phyloP scores from a whole-genome alignment of 1,140 invertebrate genomes.

The Macrobrachium rosenbergii region DNA sequence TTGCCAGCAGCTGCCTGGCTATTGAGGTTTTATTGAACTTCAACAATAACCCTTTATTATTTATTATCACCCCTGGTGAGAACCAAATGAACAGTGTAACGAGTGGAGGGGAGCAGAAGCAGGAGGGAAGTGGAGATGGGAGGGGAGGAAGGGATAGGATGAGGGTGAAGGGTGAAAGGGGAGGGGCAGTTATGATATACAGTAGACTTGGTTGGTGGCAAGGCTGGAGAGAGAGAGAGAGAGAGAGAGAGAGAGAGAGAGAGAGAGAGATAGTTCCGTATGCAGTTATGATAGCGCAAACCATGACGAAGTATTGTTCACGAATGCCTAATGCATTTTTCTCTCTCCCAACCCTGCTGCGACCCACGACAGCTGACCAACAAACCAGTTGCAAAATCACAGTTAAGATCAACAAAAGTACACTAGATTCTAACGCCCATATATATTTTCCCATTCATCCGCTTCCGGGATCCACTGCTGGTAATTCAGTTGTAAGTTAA shows the following conservation, averaged over 20 bases:
- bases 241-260: not conserved
- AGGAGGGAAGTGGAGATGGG: not conserved
- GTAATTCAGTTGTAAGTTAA: too few species aligned
- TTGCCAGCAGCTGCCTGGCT: conserved; percentile 4
- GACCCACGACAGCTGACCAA: too few species aligned
- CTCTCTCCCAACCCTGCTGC: too few species aligned
- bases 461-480: too few species aligned
- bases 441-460: too few species aligned
- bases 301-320: too few species aligned
- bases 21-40: conserved; percentile 24
- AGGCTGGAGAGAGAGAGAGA: not conserved
- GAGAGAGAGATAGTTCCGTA: not conserved
- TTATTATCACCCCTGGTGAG: conserved; percentile 9
- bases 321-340: too few species aligned
- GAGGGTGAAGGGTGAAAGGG: not conserved
- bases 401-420: too few species aligned
- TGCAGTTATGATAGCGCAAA: too few species aligned
- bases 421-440: too few species aligned
- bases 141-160: not conserved
- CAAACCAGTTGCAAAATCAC: too few species aligned
- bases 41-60: conserved; percentile 30
- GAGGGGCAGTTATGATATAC: not conserved
- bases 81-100: conserved; percentile 23
- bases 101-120: not conserved
- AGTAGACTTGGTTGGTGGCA: not conserved